These are phyloP conservation scores for Micromussa lordhowensis DNA, from an alignment of 92 coral and sea anemone species.

Conservation along the genomic window DNA sequence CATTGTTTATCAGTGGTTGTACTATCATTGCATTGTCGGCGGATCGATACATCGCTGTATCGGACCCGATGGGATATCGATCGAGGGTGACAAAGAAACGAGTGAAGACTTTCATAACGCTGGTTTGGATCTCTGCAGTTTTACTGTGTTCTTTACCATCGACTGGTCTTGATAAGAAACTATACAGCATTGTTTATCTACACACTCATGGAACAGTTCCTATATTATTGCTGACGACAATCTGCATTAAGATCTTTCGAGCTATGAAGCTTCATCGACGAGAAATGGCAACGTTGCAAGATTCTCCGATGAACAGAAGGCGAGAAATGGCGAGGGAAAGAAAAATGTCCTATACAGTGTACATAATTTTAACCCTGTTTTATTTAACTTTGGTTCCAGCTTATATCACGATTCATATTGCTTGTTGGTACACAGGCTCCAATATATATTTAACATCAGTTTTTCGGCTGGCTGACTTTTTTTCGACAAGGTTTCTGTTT, in stretches of 20 bases:
- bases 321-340: slow-evolving; percentile 13
- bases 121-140: slow-evolving; percentile 42
- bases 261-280: slow-evolving; percentile 22
- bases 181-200: slow-evolving; percentile 27
- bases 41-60: slow-evolving; percentile 61
- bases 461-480: background rate
- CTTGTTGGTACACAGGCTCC: background rate
- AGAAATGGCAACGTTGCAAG: background rate
- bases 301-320: background rate
- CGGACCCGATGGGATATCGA: slow-evolving; percentile 37
- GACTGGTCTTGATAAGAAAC: slow-evolving; percentile 24
- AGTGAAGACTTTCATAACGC: slow-evolving; percentile 2
- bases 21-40: slow-evolving; percentile 60
- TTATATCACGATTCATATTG: slow-evolving; percentile 16
- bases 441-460: background rate
- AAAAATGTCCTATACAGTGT: slow-evolving; percentile 16
- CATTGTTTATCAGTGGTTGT: slow-evolving; percentile 50
- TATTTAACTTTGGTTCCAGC: slow-evolving; percentile 29
- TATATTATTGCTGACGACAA: slow-evolving; percentile 29
- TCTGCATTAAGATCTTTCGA: slow-evolving; percentile 34
- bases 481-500: slow-evolving; percentile 15
- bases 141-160: slow-evolving; percentile 51
- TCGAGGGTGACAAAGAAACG: slow-evolving; percentile 16
- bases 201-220: slow-evolving; percentile 62
- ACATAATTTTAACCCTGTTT: slow-evolving; percentile 30